Base-by-base conservation (phyloP, 2,888 invertebrate genomes). In the Apoderus coryli region DNA sequence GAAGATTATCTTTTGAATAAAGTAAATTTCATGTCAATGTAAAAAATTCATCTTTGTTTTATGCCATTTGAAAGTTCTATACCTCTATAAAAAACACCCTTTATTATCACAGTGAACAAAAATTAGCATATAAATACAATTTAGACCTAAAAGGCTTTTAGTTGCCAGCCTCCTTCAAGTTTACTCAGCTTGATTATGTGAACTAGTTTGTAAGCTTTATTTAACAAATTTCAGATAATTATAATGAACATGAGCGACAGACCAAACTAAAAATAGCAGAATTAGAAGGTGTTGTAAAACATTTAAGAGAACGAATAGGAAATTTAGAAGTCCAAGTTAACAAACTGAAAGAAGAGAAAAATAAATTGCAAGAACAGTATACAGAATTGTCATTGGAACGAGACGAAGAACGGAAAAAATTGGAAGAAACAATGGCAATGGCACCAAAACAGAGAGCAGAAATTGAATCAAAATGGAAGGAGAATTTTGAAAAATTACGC, bases 401-500 rank as follows among this genome's bases (percentile, higher is more conserved):
- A 29, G 57, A 60, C 22, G 60, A 60, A 40, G 70, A 71, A 44
- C 59, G 67, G 37, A 57, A 60, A 38, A 58, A 61, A 28, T 51
- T 72, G 6, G 61, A 64, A 34, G 63, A 69, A 61, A 67, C 72
- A 0, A 43, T 77, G 43, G 63, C 71, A 42, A 65, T 69, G 37
- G 69, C 74, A 0, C 61, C 69, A 35, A 67, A 65, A 23, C 70
- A 73, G 46, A 68, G 69, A 34, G 60, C 61, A 35, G 61, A 62
- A 40, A 57, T 68, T 30, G 67, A 71, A 45, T 57, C 59, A 22
- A 67, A 67, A 55, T 76, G 72, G 69, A 67, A 73, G 4, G 52
- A 63, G 1, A 76, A 76, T n/a, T 73, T 77, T 57, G 75, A 77
- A 42, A 65, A 69, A 7, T 62, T 76, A 22, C 59, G 76, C 3